Base-by-base conservation (phyloP, 2,888 invertebrate species). In the Nomada goodeniana region DNA sequence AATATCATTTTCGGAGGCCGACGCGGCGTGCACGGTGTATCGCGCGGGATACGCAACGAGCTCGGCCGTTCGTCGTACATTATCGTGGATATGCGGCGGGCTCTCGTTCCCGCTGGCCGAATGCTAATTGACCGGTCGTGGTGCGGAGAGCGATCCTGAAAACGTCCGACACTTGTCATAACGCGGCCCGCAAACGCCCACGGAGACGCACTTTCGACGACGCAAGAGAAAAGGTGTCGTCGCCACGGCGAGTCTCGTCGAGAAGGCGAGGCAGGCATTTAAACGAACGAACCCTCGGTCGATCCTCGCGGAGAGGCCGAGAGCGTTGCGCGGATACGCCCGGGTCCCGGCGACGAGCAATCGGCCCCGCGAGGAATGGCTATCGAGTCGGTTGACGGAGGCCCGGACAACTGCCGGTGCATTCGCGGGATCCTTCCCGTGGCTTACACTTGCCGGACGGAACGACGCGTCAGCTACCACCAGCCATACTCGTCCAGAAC, bases 401-500 rank as follows among this genome's bases (percentile, higher is more conserved):
- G 55, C 44, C 71, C 55, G 55, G 65, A 53, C 67, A 61, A 81
- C 86, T 87, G 87, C 77, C 71, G 73, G 69, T 79, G 72, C 79
- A 81, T 83, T 72, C 83, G 74, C 26, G 70, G 72, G 83, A 87
- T 76, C 84, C 81, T 90, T 89, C 86, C 85, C 86, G 84, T 87
- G 88, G 84, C 89, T 90, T 86, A 86, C 89, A 90, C 87, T 90
- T 89, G 84, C 86, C 86, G 59, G 86, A 89, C 86, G 83, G 84
- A 88, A 86, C 86, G 87, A 80, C 69, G 76, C 50, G 36, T 15
- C 80, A 76, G 82, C 84, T 86, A 90, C 89, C 91, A 89, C 89
- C 91, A 89, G 90, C 90, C 91, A 90, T 91, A 89, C 91, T 90
- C 90, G 90, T 89, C 83, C 85, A 83, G 89, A 92, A 92, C 92